Evolutionary conservation across 2,113 vertebrate genomes (phyloP).

Genomic region (Odobenus rosmarus): DNA sequence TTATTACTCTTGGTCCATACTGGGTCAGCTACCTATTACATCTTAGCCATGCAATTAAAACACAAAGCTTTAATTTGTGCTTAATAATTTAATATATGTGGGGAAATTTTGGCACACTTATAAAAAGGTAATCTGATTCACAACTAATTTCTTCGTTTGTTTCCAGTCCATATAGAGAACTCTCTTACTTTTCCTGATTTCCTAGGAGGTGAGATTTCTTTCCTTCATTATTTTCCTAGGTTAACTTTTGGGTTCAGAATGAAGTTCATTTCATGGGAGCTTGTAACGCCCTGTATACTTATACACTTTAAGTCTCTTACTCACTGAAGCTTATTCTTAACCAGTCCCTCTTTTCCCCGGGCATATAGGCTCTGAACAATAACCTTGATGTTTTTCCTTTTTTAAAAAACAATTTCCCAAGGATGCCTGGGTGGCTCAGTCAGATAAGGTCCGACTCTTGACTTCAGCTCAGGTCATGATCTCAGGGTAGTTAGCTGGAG

Average conservation of each 20-base stretch:
- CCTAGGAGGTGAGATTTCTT: background rate
- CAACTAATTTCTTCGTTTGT: background rate
- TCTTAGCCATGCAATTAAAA: background rate
- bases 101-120: background rate
- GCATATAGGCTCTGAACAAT: background rate
- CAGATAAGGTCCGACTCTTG: background rate
- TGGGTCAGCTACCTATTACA: background rate
- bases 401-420: background rate
- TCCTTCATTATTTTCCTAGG: background rate
- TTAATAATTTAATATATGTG: background rate
- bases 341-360: background rate
- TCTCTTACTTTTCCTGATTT: background rate
- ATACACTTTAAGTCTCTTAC: background rate
- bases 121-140: background rate
- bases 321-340: background rate
- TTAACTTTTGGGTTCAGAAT: constrained; percentile 1
- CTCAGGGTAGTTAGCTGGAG: background rate
- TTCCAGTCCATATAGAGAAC: background rate
- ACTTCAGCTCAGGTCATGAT: background rate
- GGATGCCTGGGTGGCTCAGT: background rate
- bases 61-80: background rate
- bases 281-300: background rate
- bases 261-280: background rate
- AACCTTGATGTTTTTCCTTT: background rate
- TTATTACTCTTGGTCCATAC: background rate